These are phyloP conservation scores for Melanerpes aurifrons DNA, from an alignment of 2,113 vertebrate genomes.

Conservation along the genomic window DNA sequence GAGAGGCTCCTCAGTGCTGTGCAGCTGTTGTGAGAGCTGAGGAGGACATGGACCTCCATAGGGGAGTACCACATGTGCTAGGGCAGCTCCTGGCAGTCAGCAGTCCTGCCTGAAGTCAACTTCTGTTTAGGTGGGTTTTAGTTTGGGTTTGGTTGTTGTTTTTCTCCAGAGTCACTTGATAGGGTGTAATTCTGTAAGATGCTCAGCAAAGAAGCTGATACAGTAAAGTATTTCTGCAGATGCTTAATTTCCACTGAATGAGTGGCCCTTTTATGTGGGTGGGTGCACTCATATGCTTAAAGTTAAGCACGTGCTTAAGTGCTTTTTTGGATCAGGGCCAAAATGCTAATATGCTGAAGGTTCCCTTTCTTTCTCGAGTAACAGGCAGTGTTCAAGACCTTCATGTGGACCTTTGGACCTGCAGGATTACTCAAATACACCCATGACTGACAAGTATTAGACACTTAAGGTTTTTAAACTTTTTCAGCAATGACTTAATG, in stretches of 20 bases:
- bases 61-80: neutral
- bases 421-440: constrained; percentile 11
- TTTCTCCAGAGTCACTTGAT: constrained; percentile 40
- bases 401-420: neutral
- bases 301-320: constrained; percentile 68
- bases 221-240: constrained; percentile 58
- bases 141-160: too few species aligned
- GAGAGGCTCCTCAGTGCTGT: constrained; percentile 11
- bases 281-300: constrained; percentile 67
- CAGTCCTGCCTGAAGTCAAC: neutral
- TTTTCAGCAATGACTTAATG: neutral
- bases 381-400: neutral
- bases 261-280: constrained; percentile 62
- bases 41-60: neutral
- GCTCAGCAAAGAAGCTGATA: constrained; percentile 39
- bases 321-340: constrained; percentile 59
- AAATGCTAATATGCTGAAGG: constrained; percentile 23
- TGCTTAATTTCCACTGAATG: constrained; percentile 61
- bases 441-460: neutral
- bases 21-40: constrained; percentile 46
- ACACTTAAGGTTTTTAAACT: neutral
- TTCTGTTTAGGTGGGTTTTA: neutral
- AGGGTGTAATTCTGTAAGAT: constrained; percentile 40
- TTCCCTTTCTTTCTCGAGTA: constrained; percentile 51
- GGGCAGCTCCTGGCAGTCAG: neutral